Evolutionary conservation across 2,888 invertebrate species (phyloP), one percentile per base, ranked within the genome.

Genomic region (Agonopterix subpropinquella): DNA sequence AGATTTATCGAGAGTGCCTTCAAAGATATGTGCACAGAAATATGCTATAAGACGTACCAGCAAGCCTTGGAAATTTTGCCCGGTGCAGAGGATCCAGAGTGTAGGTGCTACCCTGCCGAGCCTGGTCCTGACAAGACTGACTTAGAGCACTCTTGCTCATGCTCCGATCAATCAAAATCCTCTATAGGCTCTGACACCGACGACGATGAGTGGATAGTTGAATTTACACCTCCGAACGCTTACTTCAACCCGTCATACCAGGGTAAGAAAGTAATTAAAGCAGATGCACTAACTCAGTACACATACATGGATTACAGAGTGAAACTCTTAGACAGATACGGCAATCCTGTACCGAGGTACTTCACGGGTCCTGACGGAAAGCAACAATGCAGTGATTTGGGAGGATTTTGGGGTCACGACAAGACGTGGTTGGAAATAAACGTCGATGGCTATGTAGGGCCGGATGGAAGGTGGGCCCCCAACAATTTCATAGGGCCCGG

Each of bases 181-280:
- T 70, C 74, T 1, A 51, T 70, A 28, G 70, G 66, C 28, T 80
- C 84, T 2, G 85, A 80, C 48, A 85, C 86, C 0, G 87, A 88
- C 55, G 75, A 69, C 2, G 88, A 86, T 56, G 87, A 87, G 63
- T 89, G 89, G 88, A 57, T 83, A 39, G 67, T 89, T 11, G 87
- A 88, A 57, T 86, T 88, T 53, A 88, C 87, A n/a, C 87, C 89
- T 7, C 87, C 89, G 0, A 77, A 62, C 49, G 87, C 86, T 13
- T 62, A 56, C 9, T 88, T 71, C 53, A 73, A 82, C 58, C 82
- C 82, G 1, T 64, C 65, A 11, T 72, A 55, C 50, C 80, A 78
- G 57, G 53, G 56, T 1, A 83, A 80, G 58, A 85, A 80, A 64
- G 45, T 78, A 13, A 0, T 54, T 0, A 72, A 62, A 58, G 51